Evolutionary conservation across 2,888 invertebrate species (phyloP).

Genomic region (Orthosia cruda): DNA sequence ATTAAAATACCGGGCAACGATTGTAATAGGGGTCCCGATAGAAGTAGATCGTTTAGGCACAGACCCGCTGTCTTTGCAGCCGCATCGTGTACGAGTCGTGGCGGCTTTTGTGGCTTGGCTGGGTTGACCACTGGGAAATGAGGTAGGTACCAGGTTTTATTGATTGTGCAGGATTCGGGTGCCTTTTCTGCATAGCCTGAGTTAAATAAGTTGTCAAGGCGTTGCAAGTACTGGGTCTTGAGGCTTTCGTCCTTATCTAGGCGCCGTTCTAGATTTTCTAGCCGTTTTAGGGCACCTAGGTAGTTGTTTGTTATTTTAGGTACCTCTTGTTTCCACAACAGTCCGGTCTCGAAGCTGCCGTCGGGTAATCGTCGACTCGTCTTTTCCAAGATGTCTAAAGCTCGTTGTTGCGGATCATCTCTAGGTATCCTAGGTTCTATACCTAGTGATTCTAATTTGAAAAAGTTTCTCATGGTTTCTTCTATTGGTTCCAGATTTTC

Average conservation of each 20-base stretch:
- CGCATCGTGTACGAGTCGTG: conserved; percentile 2
- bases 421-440: conserved; percentile 12
- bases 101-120: conserved; percentile 6
- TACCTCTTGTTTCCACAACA: conserved; percentile 12
- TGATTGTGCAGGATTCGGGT: neutral
- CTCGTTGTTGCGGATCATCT: conserved; percentile 5
- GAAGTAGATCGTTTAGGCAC: conserved; percentile 7
- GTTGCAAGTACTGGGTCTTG: neutral
- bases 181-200: conserved; percentile 15
- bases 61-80: conserved; percentile 9
- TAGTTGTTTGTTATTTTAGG: conserved; percentile 13
- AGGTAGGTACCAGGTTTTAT: conserved; percentile 6
- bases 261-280: conserved; percentile 8
- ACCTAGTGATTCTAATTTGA: neutral
- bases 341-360: conserved; percentile 12
- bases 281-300: conserved; percentile 16
- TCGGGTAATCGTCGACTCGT: conserved; percentile 9
- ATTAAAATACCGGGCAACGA: conserved; percentile 4
- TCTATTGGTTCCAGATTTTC: too few species aligned
- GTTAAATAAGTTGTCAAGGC: conserved; percentile 8
- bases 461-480: too few species aligned
- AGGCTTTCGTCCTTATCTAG: conserved; percentile 4
- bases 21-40: conserved; percentile 13
- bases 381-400: conserved; percentile 4
- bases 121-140: conserved; percentile 11